A percentile compares a stretch with the other conserved stretches of the same genome.
Evolutionary conservation across 2,888 invertebrate genomes (phyloP).

Genomic region (Dione vanillae): DNA sequence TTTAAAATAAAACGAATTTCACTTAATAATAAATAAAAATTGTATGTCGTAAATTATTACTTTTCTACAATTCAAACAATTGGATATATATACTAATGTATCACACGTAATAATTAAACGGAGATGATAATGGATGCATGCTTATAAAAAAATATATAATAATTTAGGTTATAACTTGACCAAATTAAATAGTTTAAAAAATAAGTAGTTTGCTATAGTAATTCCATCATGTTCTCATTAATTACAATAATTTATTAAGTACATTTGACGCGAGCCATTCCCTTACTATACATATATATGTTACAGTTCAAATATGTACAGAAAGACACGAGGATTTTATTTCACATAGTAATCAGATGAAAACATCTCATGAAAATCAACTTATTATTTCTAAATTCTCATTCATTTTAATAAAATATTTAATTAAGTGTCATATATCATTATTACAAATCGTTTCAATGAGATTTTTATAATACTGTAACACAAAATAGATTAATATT

Average conservation of each 20-base stretch:
- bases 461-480: slow-evolving; percentile 38
- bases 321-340: slow-evolving; percentile 43
- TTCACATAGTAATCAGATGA: not conserved
- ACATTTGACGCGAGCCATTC: slow-evolving; percentile 64
- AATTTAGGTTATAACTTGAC: not conserved
- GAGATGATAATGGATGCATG: slow-evolving; percentile 4
- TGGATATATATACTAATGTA: slow-evolving; percentile 60
- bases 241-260: slow-evolving; percentile 61
- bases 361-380: slow-evolving; percentile 14
- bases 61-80: slow-evolving; percentile 41
- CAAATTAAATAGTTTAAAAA: not conserved
- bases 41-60: not conserved
- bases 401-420: not conserved
- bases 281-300: slow-evolving; percentile 55
- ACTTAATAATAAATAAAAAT: slow-evolving; percentile 22
- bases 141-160: not conserved
- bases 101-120: slow-evolving; percentile 54
- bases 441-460: not conserved
- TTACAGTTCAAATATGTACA: slow-evolving; percentile 57
- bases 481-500: slow-evolving; percentile 17
- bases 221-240: slow-evolving; percentile 7
- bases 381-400: slow-evolving; percentile 1
- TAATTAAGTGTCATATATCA: slow-evolving; percentile 14
- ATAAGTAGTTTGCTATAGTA: not conserved
- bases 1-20: slow-evolving; percentile 14